Evolutionary conservation across 2,888 invertebrate genomes (phyloP).

Genomic region (Lucinisca nassula): DNA sequence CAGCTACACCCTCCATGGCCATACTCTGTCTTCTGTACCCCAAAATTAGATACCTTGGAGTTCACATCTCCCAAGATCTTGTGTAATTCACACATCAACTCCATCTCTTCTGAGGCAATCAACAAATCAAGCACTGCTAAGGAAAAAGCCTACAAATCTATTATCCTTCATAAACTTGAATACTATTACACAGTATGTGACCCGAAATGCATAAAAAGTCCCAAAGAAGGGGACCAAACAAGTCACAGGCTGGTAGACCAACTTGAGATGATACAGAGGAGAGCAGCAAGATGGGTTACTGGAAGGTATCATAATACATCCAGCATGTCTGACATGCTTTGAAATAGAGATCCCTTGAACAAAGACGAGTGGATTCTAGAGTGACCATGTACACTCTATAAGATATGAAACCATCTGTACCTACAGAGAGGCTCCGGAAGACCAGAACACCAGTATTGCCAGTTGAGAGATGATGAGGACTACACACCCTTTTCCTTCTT

Average conservation of each 20-base stretch:
- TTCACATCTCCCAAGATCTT: too few species aligned
- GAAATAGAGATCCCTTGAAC: not conserved
- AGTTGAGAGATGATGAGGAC: not conserved
- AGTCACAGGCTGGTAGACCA: not conserved
- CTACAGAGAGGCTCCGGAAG: not conserved
- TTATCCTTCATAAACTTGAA: too few species aligned
- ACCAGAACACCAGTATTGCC: too few species aligned
- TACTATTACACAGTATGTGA: not conserved
- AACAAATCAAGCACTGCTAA: not conserved
- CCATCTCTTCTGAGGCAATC: not conserved
- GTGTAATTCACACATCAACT: too few species aligned
- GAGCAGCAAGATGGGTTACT: not conserved
- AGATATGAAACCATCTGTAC: not conserved
- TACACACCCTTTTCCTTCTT: too few species aligned
- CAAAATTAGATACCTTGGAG: too few species aligned
- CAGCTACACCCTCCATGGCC: too few species aligned
- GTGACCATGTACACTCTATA: not conserved
- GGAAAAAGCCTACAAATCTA: not conserved
- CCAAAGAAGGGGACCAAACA: not conserved
- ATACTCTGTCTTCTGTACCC: too few species aligned
- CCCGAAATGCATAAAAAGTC: too few species aligned
- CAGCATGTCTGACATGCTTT: not conserved
- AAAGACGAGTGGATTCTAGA: conserved; percentile 4
- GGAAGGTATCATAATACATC: not conserved
- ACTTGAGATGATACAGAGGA: conserved; percentile 1